These are phyloP conservation scores for Calliopum simillimum DNA, from an alignment of 2,888 invertebrate species.

Conservation along the genomic window DNA sequence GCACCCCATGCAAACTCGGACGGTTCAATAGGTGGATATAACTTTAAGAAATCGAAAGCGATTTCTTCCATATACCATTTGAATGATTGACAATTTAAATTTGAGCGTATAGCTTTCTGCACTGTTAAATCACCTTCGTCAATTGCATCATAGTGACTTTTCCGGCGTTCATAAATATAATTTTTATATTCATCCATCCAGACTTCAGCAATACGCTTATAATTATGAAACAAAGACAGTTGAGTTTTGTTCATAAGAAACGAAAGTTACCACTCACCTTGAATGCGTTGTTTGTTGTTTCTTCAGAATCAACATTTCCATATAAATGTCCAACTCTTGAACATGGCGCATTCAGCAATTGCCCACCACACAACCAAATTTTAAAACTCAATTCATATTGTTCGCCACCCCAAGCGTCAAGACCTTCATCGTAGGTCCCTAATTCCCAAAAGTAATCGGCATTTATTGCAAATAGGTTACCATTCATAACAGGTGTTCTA, in stretches of 20 bases:
- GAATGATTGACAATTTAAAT: slow-evolving; percentile 89
- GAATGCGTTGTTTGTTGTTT: slow-evolving; percentile 82
- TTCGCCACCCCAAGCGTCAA: slow-evolving; percentile 98
- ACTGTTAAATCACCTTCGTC: slow-evolving; percentile 85
- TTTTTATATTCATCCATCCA: slow-evolving; percentile 99
- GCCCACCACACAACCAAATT: slow-evolving; percentile 97
- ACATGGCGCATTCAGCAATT: slow-evolving; percentile 93
- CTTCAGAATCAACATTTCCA: slow-evolving; percentile 87
- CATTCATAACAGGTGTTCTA: slow-evolving; percentile 96
- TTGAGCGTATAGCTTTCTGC: slow-evolving; percentile 80
- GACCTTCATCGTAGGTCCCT: slow-evolving; percentile 92
- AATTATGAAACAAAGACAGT: slow-evolving; percentile 73
- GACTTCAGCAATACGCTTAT: slow-evolving; percentile 92
- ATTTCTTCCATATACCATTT: slow-evolving; percentile 96
- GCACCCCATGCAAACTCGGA: slow-evolving; percentile 84
- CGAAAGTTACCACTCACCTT: slow-evolving; percentile 41
- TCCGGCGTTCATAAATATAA: slow-evolving; percentile 83
- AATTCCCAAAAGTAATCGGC: slow-evolving; percentile 95
- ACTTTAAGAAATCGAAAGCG: slow-evolving; percentile 89
- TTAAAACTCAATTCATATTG: slow-evolving; percentile 98
- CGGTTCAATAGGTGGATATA: slow-evolving; percentile 93
- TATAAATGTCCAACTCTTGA: slow-evolving; percentile 94
- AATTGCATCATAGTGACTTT: slow-evolving; percentile 77
- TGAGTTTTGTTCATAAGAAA: too few species aligned
- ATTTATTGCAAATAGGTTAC: slow-evolving; percentile 95